Percentiles rank a stretch among this genome's conserved stretches.
Evolutionary conservation across 2,888 invertebrate genomes (phyloP).

Genomic region (Drosophila leonis): DNA sequence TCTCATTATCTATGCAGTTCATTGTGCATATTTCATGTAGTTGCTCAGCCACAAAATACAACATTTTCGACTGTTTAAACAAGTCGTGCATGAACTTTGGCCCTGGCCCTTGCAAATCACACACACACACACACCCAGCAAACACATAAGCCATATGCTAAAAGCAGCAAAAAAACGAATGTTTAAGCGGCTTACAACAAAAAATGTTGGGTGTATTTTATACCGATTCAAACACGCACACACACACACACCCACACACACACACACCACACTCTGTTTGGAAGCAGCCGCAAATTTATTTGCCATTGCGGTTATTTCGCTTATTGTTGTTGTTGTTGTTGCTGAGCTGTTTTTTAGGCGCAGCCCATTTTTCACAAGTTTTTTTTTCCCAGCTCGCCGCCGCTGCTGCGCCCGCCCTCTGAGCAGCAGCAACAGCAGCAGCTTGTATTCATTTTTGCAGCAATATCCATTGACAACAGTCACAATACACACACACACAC

Average conservation of each 20-base stretch:
- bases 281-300: conserved; percentile 73
- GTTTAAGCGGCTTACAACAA: conserved; percentile 67
- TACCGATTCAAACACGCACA: conserved; percentile 40
- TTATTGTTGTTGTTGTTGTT: conserved; percentile 20
- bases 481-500: conserved; percentile 40
- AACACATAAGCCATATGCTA: conserved; percentile 54
- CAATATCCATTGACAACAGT: conserved; percentile 63
- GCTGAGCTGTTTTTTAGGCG: conserved; percentile 40
- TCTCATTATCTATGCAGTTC: conserved; percentile 47
- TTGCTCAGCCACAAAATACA: conserved; percentile 56
- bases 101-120: conserved; percentile 38
- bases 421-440: conserved; percentile 44
- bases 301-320: conserved; percentile 76
- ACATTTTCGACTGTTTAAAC: conserved; percentile 62
- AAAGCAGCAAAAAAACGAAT: conserved; percentile 26
- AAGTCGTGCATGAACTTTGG: conserved; percentile 63
- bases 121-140: conserved; percentile 13
- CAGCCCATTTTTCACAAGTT: conserved; percentile 71
- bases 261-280: conserved; percentile 8
- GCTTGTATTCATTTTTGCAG: conserved; percentile 47
- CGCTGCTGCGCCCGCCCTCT: neutral
- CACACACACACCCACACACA: conserved; percentile 15
- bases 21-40: conserved; percentile 46
- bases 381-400: conserved; percentile 22
- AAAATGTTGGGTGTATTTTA: conserved; percentile 51